A percentile compares a stretch with the other conserved stretches of the same genome.
Evolutionary conservation across 2,113 vertebrate species (phyloP).

Genomic region (Myiozetetes cayanensis): DNA sequence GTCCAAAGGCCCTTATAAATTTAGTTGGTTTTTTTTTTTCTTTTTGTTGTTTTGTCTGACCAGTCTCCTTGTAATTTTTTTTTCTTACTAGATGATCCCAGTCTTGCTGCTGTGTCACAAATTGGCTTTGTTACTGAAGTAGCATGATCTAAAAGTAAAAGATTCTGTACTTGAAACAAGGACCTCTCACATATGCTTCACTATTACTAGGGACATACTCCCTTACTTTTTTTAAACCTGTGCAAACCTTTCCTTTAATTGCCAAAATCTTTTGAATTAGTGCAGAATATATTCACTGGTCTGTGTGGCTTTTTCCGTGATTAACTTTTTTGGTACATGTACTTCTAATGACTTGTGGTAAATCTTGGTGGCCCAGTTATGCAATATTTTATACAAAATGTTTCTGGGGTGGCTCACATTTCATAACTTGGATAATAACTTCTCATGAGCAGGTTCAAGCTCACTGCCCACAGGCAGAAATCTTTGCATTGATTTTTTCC

Average conservation of each 20-base stretch:
- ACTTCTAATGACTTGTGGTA: neutral
- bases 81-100: neutral
- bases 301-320: neutral
- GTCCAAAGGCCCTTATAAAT: neutral
- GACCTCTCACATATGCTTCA: neutral
- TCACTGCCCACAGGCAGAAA: neutral
- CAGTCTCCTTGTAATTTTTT: neutral
- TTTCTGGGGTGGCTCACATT: neutral
- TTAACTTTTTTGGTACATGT: neutral
- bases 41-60: neutral
- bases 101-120: neutral
- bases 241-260: neutral
- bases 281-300: neutral
- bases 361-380: neutral
- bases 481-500: neutral
- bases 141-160: neutral
- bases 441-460: neutral
- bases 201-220: neutral
- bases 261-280: neutral
- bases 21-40: neutral
- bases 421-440: neutral
- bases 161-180: neutral
- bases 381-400: neutral
- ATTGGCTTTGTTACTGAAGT: slow-evolving; percentile 23
- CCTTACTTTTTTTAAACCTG: neutral